Evolutionary conservation across 1,140 invertebrate genomes (phyloP), one percentile per base, ranked within the genome.

Genomic region (Arion vulgaris): DNA sequence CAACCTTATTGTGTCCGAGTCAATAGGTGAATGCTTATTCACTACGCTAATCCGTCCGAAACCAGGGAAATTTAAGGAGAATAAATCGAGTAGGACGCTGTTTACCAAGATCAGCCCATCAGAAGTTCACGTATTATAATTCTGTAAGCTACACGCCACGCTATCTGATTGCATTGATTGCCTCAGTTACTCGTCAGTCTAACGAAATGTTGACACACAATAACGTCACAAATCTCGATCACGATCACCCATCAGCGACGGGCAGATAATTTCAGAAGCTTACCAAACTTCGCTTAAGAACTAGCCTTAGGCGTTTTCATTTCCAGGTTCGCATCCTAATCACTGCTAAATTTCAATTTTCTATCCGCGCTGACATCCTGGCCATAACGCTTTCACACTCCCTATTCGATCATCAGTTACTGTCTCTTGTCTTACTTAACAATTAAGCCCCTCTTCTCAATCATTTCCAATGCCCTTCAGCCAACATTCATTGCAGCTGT

Each of bases 301-400:
- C 53, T 39, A 1, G 76, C 76, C 76, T 39, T 13, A 78, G 76
- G 76, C 32, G 26, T 41, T 23, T 2, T n/a, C 34, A 11, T 49
- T 45, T 15, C 32, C 76, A 9, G 26, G 32, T 28, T 62, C 76
- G 53, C 51, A 78, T 78, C 76, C 76, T 78, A 62, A 62, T 66
- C 76, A 78, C 11, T 17, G 74, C 74, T 76, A 76, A 53, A 53
- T 76, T 76, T 76, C 74, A 76, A 76, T 76, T 76, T 76, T 53
- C 74, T 28, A 53, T 23, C 45, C 23, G 4, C 28, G 2, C 2
- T 45, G 41, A 39, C 41, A 39, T 26, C 41, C 45, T 19, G 15
- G 41, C 5, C 45, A 17, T 13, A 0, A 11, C 41, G 36, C 71
- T 11, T 72, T 45, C 36, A 39, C 9, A 4, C 26, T 34, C 72